Percentiles rank a stretch among this genome's conserved stretches.
Conservation (phyloP, 2,888 invertebrate species). For the Pammene fasciana region DNA sequence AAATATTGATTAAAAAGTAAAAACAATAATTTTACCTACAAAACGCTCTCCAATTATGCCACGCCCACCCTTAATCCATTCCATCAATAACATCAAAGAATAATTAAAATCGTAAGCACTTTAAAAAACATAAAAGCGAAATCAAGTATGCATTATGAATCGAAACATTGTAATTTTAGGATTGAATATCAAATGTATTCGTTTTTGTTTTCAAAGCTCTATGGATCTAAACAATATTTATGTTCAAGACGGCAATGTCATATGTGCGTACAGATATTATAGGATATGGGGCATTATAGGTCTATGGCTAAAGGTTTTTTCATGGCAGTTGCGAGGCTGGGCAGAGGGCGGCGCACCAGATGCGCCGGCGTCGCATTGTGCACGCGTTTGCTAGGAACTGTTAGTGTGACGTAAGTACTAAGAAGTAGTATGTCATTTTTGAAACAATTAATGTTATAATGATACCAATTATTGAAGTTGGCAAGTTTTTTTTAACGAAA, state of each 20-base stretch:
- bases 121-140: background rate
- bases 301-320: constrained; percentile 40
- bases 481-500: background rate
- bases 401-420: constrained; percentile 30
- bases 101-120: constrained; percentile 41
- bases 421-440: constrained; percentile 36
- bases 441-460: constrained; percentile 24
- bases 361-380: constrained; percentile 66
- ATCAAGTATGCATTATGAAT: background rate
- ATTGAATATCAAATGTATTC: constrained; percentile 15
- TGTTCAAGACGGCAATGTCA: background rate
- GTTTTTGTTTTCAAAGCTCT: background rate
- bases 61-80: constrained; percentile 10
- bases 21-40: constrained; percentile 7
- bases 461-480: background rate
- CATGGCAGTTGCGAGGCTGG: constrained; percentile 60
- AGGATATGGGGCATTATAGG: constrained; percentile 9
- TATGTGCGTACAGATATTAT: background rate
- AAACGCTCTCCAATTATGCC: constrained; percentile 7
- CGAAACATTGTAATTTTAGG: background rate
- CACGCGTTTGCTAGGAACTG: constrained; percentile 45
- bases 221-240: constrained; percentile 41
- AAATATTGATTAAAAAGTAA: background rate
- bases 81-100: constrained; percentile 16
- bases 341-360: constrained; percentile 68